phyloP scores from a whole-genome alignment of 2,113 vertebrate genomes.

The Carassius auratus region DNA sequence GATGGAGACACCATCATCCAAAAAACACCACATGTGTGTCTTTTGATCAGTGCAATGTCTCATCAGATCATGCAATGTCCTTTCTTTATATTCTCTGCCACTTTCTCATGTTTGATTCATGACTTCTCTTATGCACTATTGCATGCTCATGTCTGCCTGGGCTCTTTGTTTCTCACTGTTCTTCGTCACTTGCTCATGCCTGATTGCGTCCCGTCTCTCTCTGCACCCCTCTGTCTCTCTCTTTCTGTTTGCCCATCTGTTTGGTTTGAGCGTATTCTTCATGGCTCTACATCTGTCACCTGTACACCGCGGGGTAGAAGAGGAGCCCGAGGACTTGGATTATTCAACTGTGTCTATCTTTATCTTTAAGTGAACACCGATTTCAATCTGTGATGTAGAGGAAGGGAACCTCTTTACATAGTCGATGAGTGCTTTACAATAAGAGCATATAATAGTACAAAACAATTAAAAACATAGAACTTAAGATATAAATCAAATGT shows the following conservation, averaged over 20 bases:
- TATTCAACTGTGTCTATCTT: conserved; percentile 29
- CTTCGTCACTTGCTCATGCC: conserved; percentile 35
- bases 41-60: too few species aligned
- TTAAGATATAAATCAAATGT: not conserved
- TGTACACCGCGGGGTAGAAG: conserved; percentile 31
- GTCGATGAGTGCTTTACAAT: not conserved
- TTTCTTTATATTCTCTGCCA: not conserved
- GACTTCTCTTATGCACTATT: conserved; percentile 4
- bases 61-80: not conserved
- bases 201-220: conserved; percentile 17
- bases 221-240: conserved; percentile 24
- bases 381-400: not conserved
- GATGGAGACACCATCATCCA: not conserved
- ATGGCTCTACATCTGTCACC: conserved; percentile 39
- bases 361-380: not conserved
- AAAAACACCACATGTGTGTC: not conserved
- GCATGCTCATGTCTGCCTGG: not conserved
- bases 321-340: conserved; percentile 30
- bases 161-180: not conserved
- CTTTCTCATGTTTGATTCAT: conserved; percentile 2
- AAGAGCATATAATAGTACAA: too few species aligned
- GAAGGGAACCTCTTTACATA: conserved; percentile 18
- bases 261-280: conserved; percentile 27
- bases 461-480: too few species aligned
- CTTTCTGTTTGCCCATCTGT: conserved; percentile 51